A percentile compares a stretch with the other conserved stretches of the same genome.
These are phyloP conservation scores for Unio delphinus DNA, from an alignment of 2,888 invertebrate genomes.

Conservation along the genomic window DNA sequence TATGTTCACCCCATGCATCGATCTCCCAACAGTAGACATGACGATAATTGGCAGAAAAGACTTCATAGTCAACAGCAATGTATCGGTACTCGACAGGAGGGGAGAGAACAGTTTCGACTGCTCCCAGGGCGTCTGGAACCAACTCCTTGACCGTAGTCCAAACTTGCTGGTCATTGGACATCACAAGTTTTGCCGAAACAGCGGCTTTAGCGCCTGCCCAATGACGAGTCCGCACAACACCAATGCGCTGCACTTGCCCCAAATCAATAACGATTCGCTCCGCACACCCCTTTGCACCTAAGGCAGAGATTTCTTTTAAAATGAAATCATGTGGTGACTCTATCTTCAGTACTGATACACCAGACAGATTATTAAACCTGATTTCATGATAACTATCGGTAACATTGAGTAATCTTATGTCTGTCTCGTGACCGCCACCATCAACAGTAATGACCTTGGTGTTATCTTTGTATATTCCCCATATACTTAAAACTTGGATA, in stretches of 20 bases:
- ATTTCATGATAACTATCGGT: slow-evolving; percentile 21
- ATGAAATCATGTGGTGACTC: slow-evolving; percentile 20
- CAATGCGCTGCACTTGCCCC: slow-evolving; percentile 21
- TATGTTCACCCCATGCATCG: slow-evolving; percentile 43
- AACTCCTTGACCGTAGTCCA: slow-evolving; percentile 26
- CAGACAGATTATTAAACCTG: slow-evolving; percentile 8
- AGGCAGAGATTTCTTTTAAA: slow-evolving; percentile 36
- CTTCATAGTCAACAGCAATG: slow-evolving; percentile 31
- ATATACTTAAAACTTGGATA: slow-evolving; percentile 24
- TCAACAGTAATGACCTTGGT: slow-evolving; percentile 9
- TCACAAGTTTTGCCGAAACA: slow-evolving; percentile 16
- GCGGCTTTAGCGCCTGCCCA: slow-evolving; percentile 40
- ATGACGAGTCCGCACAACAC: slow-evolving; percentile 35
- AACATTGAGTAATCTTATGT: slow-evolving; percentile 8
- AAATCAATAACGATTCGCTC: slow-evolving; percentile 38
- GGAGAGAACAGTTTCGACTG: slow-evolving; percentile 28
- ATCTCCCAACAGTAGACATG: slow-evolving; percentile 48
- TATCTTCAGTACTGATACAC: slow-evolving; percentile 20
- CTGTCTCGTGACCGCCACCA: slow-evolving; percentile 3
- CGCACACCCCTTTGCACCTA: slow-evolving; percentile 30
- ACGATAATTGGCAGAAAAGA: slow-evolving; percentile 23
- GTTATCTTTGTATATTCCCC: slow-evolving; percentile 27
- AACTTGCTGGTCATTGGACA: slow-evolving; percentile 28
- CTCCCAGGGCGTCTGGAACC: slow-evolving; percentile 37
- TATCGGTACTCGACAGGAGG: slow-evolving; percentile 17